Conservation (phyloP, 1,140 invertebrate genomes). For the Cataglyphis hispanica region DNA sequence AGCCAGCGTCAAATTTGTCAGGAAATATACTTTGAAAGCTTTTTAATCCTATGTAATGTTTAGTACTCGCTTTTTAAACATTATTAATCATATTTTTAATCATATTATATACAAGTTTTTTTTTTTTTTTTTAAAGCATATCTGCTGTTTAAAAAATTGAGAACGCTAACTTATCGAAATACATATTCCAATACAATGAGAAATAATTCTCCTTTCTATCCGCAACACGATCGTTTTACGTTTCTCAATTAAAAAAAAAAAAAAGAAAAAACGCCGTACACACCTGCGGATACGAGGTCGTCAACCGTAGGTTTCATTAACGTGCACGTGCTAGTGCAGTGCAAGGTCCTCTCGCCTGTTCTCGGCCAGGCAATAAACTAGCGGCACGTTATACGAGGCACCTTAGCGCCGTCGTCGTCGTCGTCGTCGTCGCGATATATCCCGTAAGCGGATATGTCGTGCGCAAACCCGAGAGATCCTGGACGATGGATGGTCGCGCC, state of each 20-base stretch:
- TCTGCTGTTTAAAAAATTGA: not conserved
- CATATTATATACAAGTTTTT: too few species aligned
- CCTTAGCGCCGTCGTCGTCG: conserved; percentile 67
- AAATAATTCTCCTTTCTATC: not conserved
- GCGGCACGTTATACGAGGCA: conserved; percentile 70
- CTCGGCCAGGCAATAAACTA: conserved; percentile 72
- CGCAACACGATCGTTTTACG: not conserved
- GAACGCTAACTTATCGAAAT: not conserved
- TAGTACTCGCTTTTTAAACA: not conserved
- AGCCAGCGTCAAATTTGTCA: not conserved
- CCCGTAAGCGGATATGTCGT: conserved; percentile 74
- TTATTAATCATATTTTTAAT: too few species aligned
- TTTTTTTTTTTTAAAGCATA: not conserved
- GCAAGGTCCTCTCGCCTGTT: conserved; percentile 53
- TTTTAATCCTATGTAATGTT: not conserved
- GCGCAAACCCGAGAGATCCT: conserved; percentile 75
- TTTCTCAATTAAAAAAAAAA: conserved; percentile 43
- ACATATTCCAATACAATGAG: not conserved
- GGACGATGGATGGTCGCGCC: conserved; percentile 75
- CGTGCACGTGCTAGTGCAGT: conserved; percentile 36
- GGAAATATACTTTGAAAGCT: not conserved
- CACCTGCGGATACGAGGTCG: conserved; percentile 15
- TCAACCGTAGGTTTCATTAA: conserved; percentile 69
- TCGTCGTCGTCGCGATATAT: conserved; percentile 68
- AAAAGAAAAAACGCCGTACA: not conserved